phyloP scores from a whole-genome alignment of 2,888 invertebrate genomes.

The Schizaphis graminum region DNA sequence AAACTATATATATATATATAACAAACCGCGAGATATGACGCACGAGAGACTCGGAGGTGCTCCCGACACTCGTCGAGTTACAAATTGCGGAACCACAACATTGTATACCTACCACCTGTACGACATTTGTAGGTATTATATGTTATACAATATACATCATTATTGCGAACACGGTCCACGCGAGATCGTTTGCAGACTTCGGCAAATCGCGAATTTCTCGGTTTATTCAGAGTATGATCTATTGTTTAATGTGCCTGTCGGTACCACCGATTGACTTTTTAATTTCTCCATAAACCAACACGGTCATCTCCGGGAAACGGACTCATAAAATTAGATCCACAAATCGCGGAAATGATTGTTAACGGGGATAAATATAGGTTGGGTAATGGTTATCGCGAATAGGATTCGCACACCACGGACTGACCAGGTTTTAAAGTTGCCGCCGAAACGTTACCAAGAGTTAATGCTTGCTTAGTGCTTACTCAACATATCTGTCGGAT shows the following conservation, averaged over 20 bases:
- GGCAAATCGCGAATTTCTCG: not conserved
- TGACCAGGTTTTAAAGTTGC: not conserved
- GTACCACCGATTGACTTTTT: not conserved
- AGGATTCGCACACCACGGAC: not conserved
- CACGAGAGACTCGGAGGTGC: not conserved
- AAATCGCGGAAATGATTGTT: not conserved
- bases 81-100: not conserved
- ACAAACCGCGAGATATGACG: not conserved
- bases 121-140: too few relatives aligned
- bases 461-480: too few relatives aligned
- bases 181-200: not conserved
- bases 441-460: not conserved
- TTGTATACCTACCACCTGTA: not conserved
- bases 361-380: not conserved
- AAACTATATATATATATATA: too few relatives aligned
- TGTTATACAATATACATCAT: not conserved
- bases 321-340: not conserved
- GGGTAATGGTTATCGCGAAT: not conserved
- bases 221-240: not conserved
- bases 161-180: not conserved
- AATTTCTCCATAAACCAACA: not conserved
- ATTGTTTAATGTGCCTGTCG: not conserved
- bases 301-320: not conserved
- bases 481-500: not conserved
- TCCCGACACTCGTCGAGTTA: not conserved